phyloP scores from a whole-genome alignment of 2,113 vertebrate species.

The Eublepharis macularius region DNA sequence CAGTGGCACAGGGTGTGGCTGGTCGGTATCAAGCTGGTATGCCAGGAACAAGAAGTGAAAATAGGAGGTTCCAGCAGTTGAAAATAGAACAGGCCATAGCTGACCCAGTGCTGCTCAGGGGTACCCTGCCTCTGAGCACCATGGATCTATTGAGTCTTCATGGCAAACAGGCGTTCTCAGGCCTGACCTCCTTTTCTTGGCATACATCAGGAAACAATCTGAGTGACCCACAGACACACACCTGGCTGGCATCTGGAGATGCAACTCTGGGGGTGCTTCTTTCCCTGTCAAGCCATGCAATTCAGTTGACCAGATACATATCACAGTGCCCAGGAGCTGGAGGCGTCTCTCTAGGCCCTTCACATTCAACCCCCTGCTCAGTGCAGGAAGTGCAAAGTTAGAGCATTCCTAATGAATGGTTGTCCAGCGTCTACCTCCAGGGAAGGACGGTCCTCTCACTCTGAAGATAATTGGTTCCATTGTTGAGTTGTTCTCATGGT shows the following conservation, averaged over 20 bases:
- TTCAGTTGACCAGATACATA: neutral
- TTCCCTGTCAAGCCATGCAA: neutral
- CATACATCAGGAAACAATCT: neutral
- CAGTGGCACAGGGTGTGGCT: too few relatives aligned
- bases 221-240: neutral
- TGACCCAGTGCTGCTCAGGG: neutral
- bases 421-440: neutral
- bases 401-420: neutral
- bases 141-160: neutral
- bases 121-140: neutral
- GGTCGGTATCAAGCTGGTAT: too few relatives aligned
- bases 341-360: neutral
- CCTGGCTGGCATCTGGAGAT: too few relatives aligned
- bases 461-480: too few relatives aligned
- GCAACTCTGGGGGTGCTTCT: neutral
- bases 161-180: neutral
- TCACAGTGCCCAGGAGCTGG: too few relatives aligned
- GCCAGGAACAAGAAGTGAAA: too few relatives aligned
- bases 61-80: too few relatives aligned
- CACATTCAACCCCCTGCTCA: too few relatives aligned
- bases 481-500: too few relatives aligned
- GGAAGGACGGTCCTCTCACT: too few relatives aligned
- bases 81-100: too few relatives aligned
- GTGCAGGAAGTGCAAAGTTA: too few relatives aligned
- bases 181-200: neutral